Base-by-base conservation (phyloP, 92 coral and sea anemone species). In the Diadumene lineata region DNA sequence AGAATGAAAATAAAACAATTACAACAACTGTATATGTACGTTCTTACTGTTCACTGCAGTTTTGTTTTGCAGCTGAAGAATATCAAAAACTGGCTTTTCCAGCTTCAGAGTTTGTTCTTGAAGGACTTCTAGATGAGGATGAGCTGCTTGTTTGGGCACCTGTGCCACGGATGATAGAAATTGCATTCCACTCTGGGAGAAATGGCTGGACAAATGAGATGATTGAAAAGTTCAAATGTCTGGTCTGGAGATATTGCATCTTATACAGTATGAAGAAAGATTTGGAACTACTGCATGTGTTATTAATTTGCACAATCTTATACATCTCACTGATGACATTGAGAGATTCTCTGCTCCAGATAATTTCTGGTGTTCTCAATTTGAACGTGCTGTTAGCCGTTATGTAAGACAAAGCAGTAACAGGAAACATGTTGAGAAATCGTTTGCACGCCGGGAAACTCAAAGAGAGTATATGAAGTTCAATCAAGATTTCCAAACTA, bases 361-460 rank as follows among this genome's bases (percentile, higher is more conserved):
- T 44, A 85, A 85, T 61, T 85, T 32, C 79, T 80, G 89, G 89
- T 85, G 90, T 66, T 85, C 68, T 43, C 24, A 74, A 19, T 85
- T 72, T 81, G 90, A 85, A 69, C 66, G 90, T 33, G 90, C 90
- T 53, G 90, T 81, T 31, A 66, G 29, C 32, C 75, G 85, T 33
- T 85, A 85, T 43, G 78, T 79, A 21, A 21, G 76, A 57, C 89
- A 85, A 74, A 34, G 76, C 22, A 85, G 85, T 64, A 85, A 85
- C 67, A 85, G 68, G 26, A 77, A 77, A 66, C 69, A 58, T 11
- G 69, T 83, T 51, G 87, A 83, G 75, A 77, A 83, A 68, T 68
- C 83, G 56, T 83, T 83, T 83, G 83, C 87, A 0, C 71, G 83
- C 0, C 65, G 75, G 46, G 89, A 85, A 85, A 22, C 81, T 30